Evolutionary conservation across 2,888 invertebrate genomes (phyloP), one percentile per base, ranked within the genome.

Genomic region (Platycnemis pennipes): DNA sequence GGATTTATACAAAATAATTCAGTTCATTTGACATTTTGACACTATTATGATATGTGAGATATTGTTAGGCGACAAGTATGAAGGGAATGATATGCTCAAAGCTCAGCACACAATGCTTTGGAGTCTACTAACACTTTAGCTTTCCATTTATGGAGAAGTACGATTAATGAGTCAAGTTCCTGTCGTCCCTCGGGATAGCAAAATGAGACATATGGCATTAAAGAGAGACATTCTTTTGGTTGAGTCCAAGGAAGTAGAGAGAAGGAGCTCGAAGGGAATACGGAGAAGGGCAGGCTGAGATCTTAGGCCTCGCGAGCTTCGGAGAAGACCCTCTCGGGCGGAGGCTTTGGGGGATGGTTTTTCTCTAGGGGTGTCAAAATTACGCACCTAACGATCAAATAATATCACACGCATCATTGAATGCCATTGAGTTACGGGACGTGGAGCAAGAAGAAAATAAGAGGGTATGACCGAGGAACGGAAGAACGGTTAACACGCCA

Each of bases 351-450:
- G 49, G 31, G n/a, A 53, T 53, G 31, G 63, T 69, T 49, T 53
- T 22, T 63, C 16, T n/a, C 16, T 44, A 63, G 45, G 63, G 91
- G 44, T 44, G 56, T 44, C 46, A 42, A 56, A 63, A 69, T 91
- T 69, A 69, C 77, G 77, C 77, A 77, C 69, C 63, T 63, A 31
- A 91, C 91, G 91, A 91, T 69, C 91, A 91, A 69, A 91, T 91
- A 91, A 91, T 69, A 91, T 91, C 91, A 91, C 91, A 91, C 63
- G 91, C 45, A n/a, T 69, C 44, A 44, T 26, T 69, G 69, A 44
- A 7, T 49, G 69, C 69, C 44, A 69, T 16, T 91, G 91, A 91
- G 42, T n/a, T 91, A 44, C 44, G 91, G 44, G 91, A 77, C 31
- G 31, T 22, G 31, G 69, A 31, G 11, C 4, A 37, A 13, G 37